A percentile compares a stretch with the other conserved stretches of the same genome.
Evolutionary conservation across 2,113 vertebrate species (phyloP).

Genomic region (Triplophysa rosa): DNA sequence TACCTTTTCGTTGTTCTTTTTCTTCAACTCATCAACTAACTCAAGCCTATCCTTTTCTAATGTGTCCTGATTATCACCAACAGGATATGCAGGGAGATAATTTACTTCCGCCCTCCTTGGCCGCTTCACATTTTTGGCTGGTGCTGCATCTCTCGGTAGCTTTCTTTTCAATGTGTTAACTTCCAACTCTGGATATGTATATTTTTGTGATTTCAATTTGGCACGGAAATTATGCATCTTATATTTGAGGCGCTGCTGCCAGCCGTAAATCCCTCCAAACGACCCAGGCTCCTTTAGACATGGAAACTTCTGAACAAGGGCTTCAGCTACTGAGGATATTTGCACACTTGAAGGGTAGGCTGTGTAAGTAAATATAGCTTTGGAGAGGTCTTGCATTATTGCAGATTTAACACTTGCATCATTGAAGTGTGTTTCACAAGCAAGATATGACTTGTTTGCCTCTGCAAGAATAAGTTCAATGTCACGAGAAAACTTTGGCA

Average conservation of each 20-base stretch:
- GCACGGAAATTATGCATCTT: constrained; percentile 26
- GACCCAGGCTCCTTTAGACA: constrained; percentile 17
- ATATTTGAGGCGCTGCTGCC: background rate
- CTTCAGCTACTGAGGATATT: constrained; percentile 34
- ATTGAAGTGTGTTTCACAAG: background rate
- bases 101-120: background rate
- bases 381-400: constrained; percentile 4
- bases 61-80: background rate
- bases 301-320: background rate
- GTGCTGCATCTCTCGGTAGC: background rate
- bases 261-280: constrained; percentile 17
- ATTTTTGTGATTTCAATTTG: constrained; percentile 17
- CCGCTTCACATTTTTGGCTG: background rate
- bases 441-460: constrained; percentile 21
- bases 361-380: background rate
- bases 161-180: background rate
- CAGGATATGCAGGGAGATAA: background rate
- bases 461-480: constrained; percentile 27
- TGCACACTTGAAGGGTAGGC: constrained; percentile 9
- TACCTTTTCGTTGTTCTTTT: background rate
- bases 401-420: constrained; percentile 29
- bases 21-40: background rate
- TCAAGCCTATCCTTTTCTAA: constrained; percentile 16
- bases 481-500: constrained; percentile 7
- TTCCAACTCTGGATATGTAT: background rate